phyloP scores from a whole-genome alignment of 2,113 vertebrate species.

The Periophthalmodon schlosseri region DNA sequence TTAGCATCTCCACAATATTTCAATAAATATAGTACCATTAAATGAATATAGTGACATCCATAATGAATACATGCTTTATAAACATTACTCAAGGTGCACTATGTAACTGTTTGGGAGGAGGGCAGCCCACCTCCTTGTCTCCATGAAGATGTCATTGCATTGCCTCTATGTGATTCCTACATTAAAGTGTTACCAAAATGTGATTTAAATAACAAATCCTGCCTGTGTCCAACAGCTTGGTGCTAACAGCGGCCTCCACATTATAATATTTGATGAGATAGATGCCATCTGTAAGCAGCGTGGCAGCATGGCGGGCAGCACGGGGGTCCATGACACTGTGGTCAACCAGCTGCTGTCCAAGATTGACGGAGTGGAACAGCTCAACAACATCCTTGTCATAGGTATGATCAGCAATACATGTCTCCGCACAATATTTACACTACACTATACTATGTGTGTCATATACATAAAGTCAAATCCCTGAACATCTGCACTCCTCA shows the following conservation, averaged over 20 bases:
- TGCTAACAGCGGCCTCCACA: constrained; percentile 95
- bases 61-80: too few species aligned
- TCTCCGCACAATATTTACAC: background rate
- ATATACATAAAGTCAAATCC: background rate
- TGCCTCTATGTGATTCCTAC: too few species aligned
- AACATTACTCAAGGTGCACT: too few species aligned
- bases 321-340: constrained; percentile 93
- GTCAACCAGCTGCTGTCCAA: constrained; percentile 98
- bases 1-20: too few species aligned
- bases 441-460: background rate
- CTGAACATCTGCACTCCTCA: constrained; percentile 23
- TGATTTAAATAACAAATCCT: background rate
- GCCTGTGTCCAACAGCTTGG: constrained; percentile 79
- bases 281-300: constrained; percentile 98
- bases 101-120: too few species aligned
- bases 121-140: too few species aligned
- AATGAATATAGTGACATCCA: too few species aligned
- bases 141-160: too few species aligned
- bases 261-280: constrained; percentile 98
- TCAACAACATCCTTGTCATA: constrained; percentile 98
- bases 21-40: too few species aligned
- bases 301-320: constrained; percentile 96
- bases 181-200: background rate
- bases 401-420: constrained; percentile 68
- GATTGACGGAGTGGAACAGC: constrained; percentile 95